These are phyloP conservation scores for Phylloscopus collybita DNA, from an alignment of 2,797 vertebrate genomes.

Conservation along the genomic window DNA sequence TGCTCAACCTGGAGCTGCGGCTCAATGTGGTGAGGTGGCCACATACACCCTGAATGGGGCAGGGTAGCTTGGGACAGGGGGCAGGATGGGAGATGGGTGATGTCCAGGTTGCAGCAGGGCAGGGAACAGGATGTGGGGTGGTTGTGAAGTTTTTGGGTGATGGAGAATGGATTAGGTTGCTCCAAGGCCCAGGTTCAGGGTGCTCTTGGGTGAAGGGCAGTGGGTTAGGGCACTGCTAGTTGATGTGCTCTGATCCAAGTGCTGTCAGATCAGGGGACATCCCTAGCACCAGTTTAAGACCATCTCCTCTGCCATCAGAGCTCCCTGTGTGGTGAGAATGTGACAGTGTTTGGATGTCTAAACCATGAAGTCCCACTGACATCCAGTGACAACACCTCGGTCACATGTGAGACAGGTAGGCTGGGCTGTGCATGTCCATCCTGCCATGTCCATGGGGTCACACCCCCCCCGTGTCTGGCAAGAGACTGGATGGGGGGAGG, in stretches of 20 bases:
- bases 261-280: background rate
- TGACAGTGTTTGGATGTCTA: constrained; percentile 93
- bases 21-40: constrained; percentile 88
- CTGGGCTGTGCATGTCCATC: background rate
- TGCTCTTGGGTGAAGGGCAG: background rate
- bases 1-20: constrained; percentile 95
- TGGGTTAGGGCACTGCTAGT: background rate
- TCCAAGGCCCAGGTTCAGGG: background rate
- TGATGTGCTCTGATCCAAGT: background rate
- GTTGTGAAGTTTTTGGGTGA: background rate
- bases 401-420: constrained; percentile 92
- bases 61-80: background rate
- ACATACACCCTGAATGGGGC: fast-evolving
- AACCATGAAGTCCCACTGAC: constrained; percentile 93
- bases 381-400: constrained; percentile 82
- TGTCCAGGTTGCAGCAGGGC: background rate
- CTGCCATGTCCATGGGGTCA: background rate
- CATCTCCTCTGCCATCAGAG: background rate
- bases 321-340: constrained; percentile 87
- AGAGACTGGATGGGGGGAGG: background rate
- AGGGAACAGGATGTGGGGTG: background rate
- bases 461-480: fast-evolving
- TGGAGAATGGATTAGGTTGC: background rate
- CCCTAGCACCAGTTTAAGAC: background rate
- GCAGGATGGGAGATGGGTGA: background rate